Evolutionary conservation across 1,140 invertebrate species (phyloP).

Genomic region (Pseudomyrmex cubaensis): DNA sequence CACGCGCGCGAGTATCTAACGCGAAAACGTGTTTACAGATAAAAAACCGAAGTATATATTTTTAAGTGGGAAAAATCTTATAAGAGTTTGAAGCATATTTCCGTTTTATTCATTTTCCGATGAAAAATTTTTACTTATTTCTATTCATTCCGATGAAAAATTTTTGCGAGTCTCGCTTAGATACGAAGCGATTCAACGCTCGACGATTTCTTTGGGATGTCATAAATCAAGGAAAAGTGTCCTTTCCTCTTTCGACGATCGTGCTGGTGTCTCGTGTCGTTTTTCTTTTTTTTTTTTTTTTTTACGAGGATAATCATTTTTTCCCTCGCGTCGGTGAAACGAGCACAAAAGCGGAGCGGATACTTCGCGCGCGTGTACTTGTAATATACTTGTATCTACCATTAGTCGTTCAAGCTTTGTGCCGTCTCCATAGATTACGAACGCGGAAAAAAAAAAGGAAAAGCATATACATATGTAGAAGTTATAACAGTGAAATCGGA

Average conservation of each 20-base stretch:
- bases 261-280: conserved; percentile 29
- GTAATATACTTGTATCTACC: conserved; percentile 83
- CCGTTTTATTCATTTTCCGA: background rate
- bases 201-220: conserved; percentile 5
- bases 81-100: background rate
- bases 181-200: background rate
- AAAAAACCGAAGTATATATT: too few species aligned
- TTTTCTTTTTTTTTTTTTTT: conserved; percentile 42
- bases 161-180: background rate
- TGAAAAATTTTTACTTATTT: background rate
- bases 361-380: conserved; percentile 75
- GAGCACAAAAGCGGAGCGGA: conserved; percentile 58
- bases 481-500: conserved; percentile 52
- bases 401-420: conserved; percentile 83
- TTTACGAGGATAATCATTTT: conserved; percentile 64
- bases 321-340: conserved; percentile 17
- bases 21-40: conserved; percentile 10
- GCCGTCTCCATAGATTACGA: conserved; percentile 82
- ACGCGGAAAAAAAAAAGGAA: conserved; percentile 66
- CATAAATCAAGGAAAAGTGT: conserved; percentile 13
- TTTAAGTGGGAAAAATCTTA: too few species aligned
- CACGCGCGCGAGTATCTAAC: conserved; percentile 31
- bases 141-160: background rate
- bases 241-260: conserved; percentile 8
- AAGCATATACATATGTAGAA: conserved; percentile 74